Conservation (phyloP, 2,888 invertebrate genomes). For the Habroteleia sp. region DNA sequence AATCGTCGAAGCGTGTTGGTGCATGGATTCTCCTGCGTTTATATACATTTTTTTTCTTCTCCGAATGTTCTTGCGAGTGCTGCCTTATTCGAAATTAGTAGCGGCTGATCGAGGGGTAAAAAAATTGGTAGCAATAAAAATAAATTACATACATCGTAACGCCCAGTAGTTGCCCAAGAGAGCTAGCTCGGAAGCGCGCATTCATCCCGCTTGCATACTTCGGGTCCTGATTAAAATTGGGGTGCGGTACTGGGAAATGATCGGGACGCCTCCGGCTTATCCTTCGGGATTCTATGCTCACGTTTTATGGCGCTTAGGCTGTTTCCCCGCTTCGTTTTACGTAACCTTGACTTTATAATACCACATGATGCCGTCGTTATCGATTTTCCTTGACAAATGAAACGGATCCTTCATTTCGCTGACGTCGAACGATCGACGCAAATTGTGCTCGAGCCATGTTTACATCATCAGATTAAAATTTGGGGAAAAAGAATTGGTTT, state of each 20-base stretch:
- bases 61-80: constrained; percentile 42
- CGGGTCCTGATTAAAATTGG: constrained; percentile 81
- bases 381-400: constrained; percentile 56
- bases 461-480: background rate
- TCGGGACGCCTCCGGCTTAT: constrained; percentile 72
- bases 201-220: constrained; percentile 80
- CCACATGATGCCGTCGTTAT: constrained; percentile 48
- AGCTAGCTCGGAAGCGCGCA: constrained; percentile 73
- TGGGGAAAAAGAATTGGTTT: background rate
- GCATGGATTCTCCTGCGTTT: constrained; percentile 38
- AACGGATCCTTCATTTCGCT: constrained; percentile 18
- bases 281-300: constrained; percentile 70
- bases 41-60: constrained; percentile 37
- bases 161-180: constrained; percentile 75
- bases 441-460: background rate
- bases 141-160: constrained; percentile 81
- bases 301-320: constrained; percentile 64
- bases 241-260: constrained; percentile 77
- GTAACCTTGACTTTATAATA: constrained; percentile 65
- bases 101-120: constrained; percentile 79
- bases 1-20: constrained; percentile 61
- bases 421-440: background rate
- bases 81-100: constrained; percentile 76
- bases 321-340: constrained; percentile 59
- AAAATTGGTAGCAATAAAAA: constrained; percentile 81